Conservation (phyloP, 2,113 vertebrate species). For the Egretta garzetta region DNA sequence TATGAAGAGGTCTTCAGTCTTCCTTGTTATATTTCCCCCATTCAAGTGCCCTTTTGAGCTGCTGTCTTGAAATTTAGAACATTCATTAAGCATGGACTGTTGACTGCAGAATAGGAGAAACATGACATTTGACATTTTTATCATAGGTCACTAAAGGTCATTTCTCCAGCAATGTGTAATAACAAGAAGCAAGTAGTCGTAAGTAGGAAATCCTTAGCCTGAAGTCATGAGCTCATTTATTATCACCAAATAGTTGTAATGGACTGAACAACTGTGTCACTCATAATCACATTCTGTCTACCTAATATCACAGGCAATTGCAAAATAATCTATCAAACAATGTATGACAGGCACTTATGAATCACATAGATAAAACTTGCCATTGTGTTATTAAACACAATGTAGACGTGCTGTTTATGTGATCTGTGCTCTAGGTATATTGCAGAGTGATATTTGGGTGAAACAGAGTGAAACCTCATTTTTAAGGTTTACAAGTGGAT, state of each 20-base stretch:
- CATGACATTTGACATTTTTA: slow-evolving; percentile 15
- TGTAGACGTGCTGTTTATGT: background rate
- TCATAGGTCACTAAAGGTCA: slow-evolving; percentile 23
- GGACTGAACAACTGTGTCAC: background rate
- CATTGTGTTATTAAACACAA: background rate
- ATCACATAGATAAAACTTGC: background rate
- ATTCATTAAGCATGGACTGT: background rate
- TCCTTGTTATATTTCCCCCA: background rate
- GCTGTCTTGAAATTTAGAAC: background rate
- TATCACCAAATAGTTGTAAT: background rate
- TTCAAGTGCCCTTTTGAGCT: background rate
- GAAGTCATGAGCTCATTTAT: background rate
- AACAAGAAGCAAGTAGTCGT: background rate
- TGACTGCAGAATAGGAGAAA: background rate
- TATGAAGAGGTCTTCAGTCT: background rate
- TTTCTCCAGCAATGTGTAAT: background rate
- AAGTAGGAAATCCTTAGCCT: background rate
- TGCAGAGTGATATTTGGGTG: background rate
- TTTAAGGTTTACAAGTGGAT: background rate
- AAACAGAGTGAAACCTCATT: background rate
- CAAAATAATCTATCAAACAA: background rate
- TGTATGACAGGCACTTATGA: background rate
- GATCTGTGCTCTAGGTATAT: background rate
- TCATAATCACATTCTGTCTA: background rate
- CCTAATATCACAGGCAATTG: background rate